A percentile compares a stretch with the other conserved stretches of the same genome.
These are phyloP conservation scores for Oscheius sp. DNA, from an alignment of 1,140 invertebrate genomes.

Conservation along the genomic window DNA sequence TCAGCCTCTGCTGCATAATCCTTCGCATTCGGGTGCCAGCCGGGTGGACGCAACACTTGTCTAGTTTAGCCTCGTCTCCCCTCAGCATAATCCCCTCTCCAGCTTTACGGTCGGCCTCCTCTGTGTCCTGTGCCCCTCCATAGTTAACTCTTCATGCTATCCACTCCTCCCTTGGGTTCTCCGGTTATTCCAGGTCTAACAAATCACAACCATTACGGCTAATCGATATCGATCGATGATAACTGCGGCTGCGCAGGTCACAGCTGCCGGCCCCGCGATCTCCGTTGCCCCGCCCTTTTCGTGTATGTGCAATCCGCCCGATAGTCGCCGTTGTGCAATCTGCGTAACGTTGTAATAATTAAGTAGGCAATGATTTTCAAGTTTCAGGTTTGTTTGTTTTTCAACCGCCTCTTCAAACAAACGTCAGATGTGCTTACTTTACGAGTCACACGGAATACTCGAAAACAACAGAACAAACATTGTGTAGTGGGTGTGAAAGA, in stretches of 20 bases:
- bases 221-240: neutral
- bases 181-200: neutral
- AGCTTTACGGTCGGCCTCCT: neutral
- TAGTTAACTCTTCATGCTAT: neutral
- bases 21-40: neutral
- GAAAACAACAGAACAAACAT: too few species aligned
- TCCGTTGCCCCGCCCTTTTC: neutral
- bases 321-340: slow-evolving; percentile 9
- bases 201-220: neutral
- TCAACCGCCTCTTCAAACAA: too few species aligned
- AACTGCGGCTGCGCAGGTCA: neutral
- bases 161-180: neutral
- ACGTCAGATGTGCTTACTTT: too few species aligned
- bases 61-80: neutral
- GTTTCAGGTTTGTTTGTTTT: too few species aligned
- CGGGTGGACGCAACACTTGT: too few species aligned
- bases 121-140: too few species aligned
- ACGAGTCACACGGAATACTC: too few species aligned
- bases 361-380: too few species aligned
- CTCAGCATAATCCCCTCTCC: neutral
- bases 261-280: slow-evolving; percentile 7
- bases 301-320: neutral
- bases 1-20: neutral
- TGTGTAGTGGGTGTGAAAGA: too few species aligned
- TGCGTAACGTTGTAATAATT: neutral